These are phyloP conservation scores for Drepanosiphum platanoidis DNA, from an alignment of 2,888 invertebrate genomes.

Conservation along the genomic window DNA sequence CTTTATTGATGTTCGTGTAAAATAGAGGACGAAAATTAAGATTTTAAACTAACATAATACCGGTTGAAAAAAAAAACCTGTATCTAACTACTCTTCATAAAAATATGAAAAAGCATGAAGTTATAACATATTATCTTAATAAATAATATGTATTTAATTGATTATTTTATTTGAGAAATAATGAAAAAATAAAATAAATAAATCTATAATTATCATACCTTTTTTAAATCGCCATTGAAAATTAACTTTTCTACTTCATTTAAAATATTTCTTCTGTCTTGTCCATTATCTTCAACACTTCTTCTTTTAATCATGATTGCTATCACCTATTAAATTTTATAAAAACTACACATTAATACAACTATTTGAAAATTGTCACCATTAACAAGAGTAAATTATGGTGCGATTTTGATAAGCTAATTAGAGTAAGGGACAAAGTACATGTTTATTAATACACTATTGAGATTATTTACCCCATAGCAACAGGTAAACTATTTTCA, in stretches of 20 bases:
- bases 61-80: too few species aligned
- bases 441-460: not conserved
- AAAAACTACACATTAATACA: not conserved
- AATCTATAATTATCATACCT: conserved; percentile 68
- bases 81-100: too few species aligned
- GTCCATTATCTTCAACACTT: conserved; percentile 79
- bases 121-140: too few species aligned
- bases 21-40: too few species aligned
- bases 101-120: too few species aligned
- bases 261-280: conserved; percentile 75
- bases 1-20: too few species aligned
- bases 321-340: conserved; percentile 74
- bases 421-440: too few species aligned
- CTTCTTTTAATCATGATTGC: conserved; percentile 89
- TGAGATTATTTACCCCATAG: not conserved
- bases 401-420: not conserved
- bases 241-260: conserved; percentile 82
- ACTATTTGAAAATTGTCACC: too few species aligned
- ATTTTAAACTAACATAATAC: too few species aligned
- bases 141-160: conserved; percentile 14
- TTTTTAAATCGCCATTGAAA: conserved; percentile 73
- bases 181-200: not conserved
- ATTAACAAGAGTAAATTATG: not conserved
- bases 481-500: too few species aligned
- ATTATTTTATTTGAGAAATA: not conserved